Percentiles rank a stretch among this genome's conserved stretches.
Conservation (phyloP, 2,888 invertebrate genomes). For the Chrysodeixis includens region DNA sequence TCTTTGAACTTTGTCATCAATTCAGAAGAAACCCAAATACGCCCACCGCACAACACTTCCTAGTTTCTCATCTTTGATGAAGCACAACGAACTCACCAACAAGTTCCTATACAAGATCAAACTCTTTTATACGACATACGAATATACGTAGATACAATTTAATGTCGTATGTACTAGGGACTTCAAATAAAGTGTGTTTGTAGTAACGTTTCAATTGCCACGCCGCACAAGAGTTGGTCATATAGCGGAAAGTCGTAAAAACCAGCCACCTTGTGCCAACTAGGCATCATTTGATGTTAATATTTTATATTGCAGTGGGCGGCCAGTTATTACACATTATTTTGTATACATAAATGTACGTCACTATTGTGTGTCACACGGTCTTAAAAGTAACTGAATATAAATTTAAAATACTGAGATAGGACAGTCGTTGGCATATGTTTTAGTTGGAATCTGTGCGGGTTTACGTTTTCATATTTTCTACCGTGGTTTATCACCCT, state of each 20-base stretch:
- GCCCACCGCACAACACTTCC: not conserved
- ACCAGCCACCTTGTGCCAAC: slow-evolving; percentile 69
- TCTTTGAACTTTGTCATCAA: not conserved
- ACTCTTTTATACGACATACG: not conserved
- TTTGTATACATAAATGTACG: slow-evolving; percentile 23
- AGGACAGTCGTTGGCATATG: not conserved
- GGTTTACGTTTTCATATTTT: not conserved
- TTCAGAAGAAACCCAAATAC: not conserved
- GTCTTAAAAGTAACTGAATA: not conserved
- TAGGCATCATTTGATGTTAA: slow-evolving; percentile 47
- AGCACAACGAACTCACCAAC: not conserved
- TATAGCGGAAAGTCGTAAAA: slow-evolving; percentile 65
- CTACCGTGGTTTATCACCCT: not conserved
- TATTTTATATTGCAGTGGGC: slow-evolving; percentile 42
- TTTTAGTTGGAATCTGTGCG: not conserved
- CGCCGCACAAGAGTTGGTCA: slow-evolving; percentile 42
- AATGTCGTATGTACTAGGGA: not conserved
- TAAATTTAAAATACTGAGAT: not conserved
- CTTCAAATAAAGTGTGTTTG: slow-evolving; percentile 28
- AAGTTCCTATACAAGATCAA: not conserved
- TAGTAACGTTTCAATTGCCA: slow-evolving; percentile 38
- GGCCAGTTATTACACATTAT: slow-evolving; percentile 30
- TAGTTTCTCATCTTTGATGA: not conserved
- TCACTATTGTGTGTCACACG: slow-evolving; percentile 9
- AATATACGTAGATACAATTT: not conserved